Conservation (phyloP, 2,113 vertebrate species). For the Alaudala cheleensis region DNA sequence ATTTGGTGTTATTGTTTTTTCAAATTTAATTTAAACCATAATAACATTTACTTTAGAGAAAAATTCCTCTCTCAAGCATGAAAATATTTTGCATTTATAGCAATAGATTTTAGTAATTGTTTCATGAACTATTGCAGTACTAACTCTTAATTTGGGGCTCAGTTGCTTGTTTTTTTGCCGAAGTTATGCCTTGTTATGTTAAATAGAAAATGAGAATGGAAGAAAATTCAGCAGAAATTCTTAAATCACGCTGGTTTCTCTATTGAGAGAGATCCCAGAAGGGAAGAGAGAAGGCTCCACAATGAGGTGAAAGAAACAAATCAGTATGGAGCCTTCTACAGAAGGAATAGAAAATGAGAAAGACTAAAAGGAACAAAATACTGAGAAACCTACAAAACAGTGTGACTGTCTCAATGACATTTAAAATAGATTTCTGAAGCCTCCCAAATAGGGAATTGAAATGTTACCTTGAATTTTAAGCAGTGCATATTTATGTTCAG, state of each 20-base stretch:
- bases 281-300: neutral
- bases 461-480: conserved; percentile 38
- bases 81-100: neutral
- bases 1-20: neutral
- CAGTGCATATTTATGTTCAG: neutral
- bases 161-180: neutral
- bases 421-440: conserved; percentile 34
- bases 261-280: neutral
- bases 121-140: neutral
- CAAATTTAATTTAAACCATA: neutral
- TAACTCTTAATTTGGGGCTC: neutral
- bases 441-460: neutral
- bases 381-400: neutral
- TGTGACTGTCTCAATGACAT: conserved; percentile 34
- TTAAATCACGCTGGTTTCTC: neutral
- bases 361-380: conserved; percentile 21
- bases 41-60: neutral
- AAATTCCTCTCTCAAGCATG: neutral
- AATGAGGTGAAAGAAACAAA: conserved; percentile 19
- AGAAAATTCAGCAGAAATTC: neutral
- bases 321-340: conserved; percentile 17
- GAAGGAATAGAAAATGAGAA: conserved; percentile 51
- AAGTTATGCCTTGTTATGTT: neutral
- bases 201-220: neutral
- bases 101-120: neutral